Conservation (phyloP, 2,888 invertebrate species). For the Hyppa rectilinea region DNA sequence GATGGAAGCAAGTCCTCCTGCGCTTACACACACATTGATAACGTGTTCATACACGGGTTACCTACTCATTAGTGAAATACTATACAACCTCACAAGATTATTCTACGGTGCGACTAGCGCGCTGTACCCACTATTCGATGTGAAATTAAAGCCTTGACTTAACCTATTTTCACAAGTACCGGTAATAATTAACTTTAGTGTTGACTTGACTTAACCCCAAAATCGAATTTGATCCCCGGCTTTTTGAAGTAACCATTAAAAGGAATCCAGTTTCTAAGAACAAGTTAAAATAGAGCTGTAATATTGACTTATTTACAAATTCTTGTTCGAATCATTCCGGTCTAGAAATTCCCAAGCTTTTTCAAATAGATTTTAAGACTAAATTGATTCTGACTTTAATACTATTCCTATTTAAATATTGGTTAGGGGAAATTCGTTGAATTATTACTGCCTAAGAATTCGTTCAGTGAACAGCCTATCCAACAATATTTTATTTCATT, state of each 20-base stretch:
- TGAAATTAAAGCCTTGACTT: too few species aligned
- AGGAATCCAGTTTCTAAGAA: not conserved
- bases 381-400: constrained; percentile 1
- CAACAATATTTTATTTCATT: not conserved
- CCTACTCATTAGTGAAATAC: too few species aligned
- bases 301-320: constrained; percentile 34
- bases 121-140: too few species aligned
- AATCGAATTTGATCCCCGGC: constrained; percentile 37
- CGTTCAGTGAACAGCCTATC: not conserved
- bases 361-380: not conserved
- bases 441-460: not conserved
- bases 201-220: constrained; percentile 34
- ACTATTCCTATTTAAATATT: constrained; percentile 25
- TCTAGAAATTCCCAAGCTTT: not conserved
- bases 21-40: too few species aligned
- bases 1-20: too few species aligned
- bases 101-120: too few species aligned
- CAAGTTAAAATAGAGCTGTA: not conserved
- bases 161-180: constrained; percentile 1
- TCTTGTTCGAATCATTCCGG: constrained; percentile 19
- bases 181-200: constrained; percentile 43
- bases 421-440: constrained; percentile 1
- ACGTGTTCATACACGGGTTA: too few species aligned
- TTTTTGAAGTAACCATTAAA: constrained; percentile 30
- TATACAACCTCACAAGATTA: too few species aligned